A percentile compares a stretch with the other conserved stretches of the same genome.
Conservation (phyloP, 2,797 vertebrate species). For the Babyrousa celebensis region DNA sequence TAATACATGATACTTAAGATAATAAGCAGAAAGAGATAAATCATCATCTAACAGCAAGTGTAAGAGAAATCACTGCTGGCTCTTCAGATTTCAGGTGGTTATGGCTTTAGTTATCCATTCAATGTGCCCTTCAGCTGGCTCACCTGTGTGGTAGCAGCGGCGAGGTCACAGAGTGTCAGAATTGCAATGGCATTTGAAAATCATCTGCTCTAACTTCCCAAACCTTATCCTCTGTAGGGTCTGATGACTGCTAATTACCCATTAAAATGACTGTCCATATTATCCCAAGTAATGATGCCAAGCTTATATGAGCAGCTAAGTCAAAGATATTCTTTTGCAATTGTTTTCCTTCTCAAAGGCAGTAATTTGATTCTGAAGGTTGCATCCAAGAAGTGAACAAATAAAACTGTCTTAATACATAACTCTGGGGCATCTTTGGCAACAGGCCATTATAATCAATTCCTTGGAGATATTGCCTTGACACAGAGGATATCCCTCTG, state of each 20-base stretch:
- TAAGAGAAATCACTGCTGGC: not conserved
- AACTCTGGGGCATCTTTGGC: not conserved
- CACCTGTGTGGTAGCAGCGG: not conserved
- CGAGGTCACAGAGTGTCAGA: not conserved
- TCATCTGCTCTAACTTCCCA: not conserved
- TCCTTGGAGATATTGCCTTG: not conserved
- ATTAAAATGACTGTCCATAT: not conserved
- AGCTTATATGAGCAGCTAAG: not conserved
- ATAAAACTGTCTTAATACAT: not conserved
- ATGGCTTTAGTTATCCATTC: not conserved
- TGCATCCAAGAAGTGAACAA: not conserved
- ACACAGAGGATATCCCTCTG: not conserved
- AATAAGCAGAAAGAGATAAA: conserved; percentile 20
- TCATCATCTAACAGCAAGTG: not conserved
- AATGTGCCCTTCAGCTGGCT: not conserved
- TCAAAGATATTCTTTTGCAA: not conserved
- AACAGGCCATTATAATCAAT: not conserved
- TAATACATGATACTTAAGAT: not conserved
- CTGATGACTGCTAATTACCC: not conserved
- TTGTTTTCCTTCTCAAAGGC: not conserved
- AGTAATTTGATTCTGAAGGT: conserved; percentile 31
- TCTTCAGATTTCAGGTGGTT: not conserved
- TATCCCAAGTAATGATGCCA: not conserved
- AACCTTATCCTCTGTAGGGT: not conserved
- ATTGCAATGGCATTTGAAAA: not conserved